These are phyloP conservation scores for Rhinichthys osculus DNA, from an alignment of 2,797 vertebrate genomes.

Conservation along the genomic window DNA sequence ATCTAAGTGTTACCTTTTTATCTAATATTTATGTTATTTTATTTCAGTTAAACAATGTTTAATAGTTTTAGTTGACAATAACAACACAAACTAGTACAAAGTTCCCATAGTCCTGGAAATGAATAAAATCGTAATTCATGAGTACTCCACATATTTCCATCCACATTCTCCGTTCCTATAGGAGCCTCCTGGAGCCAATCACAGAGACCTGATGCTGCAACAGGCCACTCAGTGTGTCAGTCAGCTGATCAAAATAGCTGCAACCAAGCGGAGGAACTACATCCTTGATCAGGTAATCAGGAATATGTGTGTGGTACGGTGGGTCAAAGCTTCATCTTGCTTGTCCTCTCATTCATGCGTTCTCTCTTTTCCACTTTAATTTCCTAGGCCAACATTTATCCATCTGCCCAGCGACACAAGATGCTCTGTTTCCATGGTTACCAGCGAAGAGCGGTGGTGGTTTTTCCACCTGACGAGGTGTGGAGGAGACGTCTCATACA, in stretches of 20 bases:
- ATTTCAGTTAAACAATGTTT: no score
- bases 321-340: neutral
- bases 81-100: neutral
- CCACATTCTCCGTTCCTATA: constrained; percentile 10
- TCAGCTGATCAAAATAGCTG: constrained; percentile 85
- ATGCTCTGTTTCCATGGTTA: constrained; percentile 85
- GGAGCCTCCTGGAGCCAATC: constrained; percentile 69
- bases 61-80: neutral
- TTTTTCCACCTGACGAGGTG: constrained; percentile 83
- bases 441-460: constrained; percentile 80
- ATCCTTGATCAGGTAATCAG: constrained; percentile 89
- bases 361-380: neutral
- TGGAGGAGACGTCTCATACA: constrained; percentile 83
- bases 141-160: neutral
- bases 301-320: neutral
- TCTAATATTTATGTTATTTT: no score
- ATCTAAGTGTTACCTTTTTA: no score
- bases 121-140: neutral
- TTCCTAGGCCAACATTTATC: constrained; percentile 86
- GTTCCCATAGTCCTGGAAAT: neutral
- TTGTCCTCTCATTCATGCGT: neutral
- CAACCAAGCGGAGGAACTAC: constrained; percentile 84
- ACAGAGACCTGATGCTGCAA: constrained; percentile 78
- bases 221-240: constrained; percentile 90
- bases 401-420: constrained; percentile 88